Evolutionary conservation across 1,140 invertebrate genomes (phyloP).

Genomic region (Ostrea denselamellosa): DNA sequence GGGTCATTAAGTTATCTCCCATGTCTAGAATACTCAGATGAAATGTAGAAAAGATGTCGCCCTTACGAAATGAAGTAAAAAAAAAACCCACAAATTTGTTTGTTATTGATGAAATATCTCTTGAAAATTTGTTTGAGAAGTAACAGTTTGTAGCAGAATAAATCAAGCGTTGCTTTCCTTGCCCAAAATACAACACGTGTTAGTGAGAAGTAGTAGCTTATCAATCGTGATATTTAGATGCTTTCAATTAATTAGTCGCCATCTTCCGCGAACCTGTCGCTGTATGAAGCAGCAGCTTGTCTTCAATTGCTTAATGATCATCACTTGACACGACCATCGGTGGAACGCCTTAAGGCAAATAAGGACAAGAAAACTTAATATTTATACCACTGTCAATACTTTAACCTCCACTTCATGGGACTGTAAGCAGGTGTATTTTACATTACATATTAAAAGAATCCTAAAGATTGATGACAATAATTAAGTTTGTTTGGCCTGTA

Average conservation of each 20-base stretch:
- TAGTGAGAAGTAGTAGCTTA: constrained; percentile 25
- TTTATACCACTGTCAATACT: background rate
- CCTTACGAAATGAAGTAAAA: background rate
- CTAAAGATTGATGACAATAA: constrained; percentile 27
- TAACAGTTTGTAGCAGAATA: constrained; percentile 20
- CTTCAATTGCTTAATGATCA: constrained; percentile 38
- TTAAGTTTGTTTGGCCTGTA: constrained; percentile 12
- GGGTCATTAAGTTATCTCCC: background rate
- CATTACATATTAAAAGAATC: background rate
- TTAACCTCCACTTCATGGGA: background rate
- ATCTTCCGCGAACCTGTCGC: constrained; percentile 31
- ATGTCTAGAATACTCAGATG: background rate
- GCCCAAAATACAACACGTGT: background rate
- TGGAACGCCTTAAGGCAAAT: background rate
- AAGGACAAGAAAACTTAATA: constrained; percentile 20
- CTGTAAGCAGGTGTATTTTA: background rate
- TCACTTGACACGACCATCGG: constrained; percentile 22
- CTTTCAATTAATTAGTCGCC: constrained; percentile 30
- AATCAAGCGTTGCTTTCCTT: constrained; percentile 13
- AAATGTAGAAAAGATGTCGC: background rate
- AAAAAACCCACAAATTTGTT: too few species aligned
- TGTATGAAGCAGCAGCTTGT: constrained; percentile 18
- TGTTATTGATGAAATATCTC: background rate
- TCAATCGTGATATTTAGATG: constrained; percentile 35
- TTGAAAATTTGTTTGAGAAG: background rate